These are phyloP conservation scores for Aporophyla nigra DNA, from an alignment of 2,888 invertebrate genomes.

Conservation along the genomic window DNA sequence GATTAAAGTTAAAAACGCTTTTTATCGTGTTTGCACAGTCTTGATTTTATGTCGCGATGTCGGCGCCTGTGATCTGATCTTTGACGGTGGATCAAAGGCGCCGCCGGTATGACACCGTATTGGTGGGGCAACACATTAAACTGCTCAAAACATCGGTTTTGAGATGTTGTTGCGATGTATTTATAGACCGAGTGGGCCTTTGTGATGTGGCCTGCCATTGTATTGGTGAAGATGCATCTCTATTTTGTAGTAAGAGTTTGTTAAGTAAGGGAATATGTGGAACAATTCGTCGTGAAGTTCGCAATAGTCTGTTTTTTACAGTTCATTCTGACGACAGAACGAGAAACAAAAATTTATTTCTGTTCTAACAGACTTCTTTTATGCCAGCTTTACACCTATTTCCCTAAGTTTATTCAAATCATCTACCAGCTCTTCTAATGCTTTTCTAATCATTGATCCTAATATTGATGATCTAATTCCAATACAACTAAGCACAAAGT, in stretches of 20 bases:
- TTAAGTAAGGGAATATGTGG: background rate
- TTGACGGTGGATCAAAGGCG: constrained; percentile 85
- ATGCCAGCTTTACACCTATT: too few species aligned
- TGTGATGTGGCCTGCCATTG: constrained; percentile 54
- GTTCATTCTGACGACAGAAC: too few species aligned
- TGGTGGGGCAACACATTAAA: constrained; percentile 87
- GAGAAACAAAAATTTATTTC: too few species aligned
- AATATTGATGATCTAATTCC: background rate
- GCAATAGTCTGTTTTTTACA: background rate
- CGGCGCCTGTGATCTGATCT: constrained; percentile 75
- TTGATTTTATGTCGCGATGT: constrained; percentile 72
- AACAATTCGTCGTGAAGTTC: background rate
- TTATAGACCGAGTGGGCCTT: constrained; percentile 66
- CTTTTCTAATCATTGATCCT: background rate
- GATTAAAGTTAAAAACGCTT: constrained; percentile 65
- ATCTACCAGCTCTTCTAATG: background rate
- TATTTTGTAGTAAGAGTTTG: background rate
- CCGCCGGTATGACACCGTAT: constrained; percentile 85
- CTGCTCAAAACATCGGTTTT: constrained; percentile 74
- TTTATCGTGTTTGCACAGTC: constrained; percentile 74
- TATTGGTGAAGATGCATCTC: constrained; percentile 31
- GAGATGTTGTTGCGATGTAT: constrained; percentile 67
- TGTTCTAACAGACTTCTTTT: too few species aligned
- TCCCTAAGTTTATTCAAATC: background rate
- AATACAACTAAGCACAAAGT: background rate